A percentile compares a stretch with the other conserved stretches of the same genome.
Conservation (phyloP, 1,140 invertebrate genomes). For the Temnothorax curvispinosus region DNA sequence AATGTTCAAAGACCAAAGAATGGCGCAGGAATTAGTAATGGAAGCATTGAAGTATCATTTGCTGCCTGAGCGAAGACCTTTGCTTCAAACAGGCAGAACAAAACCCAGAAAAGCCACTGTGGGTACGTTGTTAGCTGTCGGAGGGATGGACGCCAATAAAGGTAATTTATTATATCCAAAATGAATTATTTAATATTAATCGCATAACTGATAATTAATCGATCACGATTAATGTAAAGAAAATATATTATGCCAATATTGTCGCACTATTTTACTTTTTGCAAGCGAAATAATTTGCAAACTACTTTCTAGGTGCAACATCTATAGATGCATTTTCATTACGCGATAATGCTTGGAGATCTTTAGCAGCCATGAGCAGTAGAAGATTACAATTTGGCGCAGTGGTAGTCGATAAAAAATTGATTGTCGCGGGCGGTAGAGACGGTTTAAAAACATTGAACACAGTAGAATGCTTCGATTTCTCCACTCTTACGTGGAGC, state of each 20-base stretch:
- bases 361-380: constrained; percentile 92
- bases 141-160: constrained; percentile 95
- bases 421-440: constrained; percentile 94
- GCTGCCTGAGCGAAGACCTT: constrained; percentile 92
- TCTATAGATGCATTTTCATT: constrained; percentile 96
- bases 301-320: constrained; percentile 88
- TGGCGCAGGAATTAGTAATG: constrained; percentile 93
- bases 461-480: constrained; percentile 94
- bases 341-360: constrained; percentile 93
- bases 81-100: constrained; percentile 92
- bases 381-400: constrained; percentile 95
- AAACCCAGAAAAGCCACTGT: constrained; percentile 96
- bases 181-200: constrained; percentile 7
- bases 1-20: constrained; percentile 87
- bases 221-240: neutral
- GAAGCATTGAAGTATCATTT: constrained; percentile 97
- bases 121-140: constrained; percentile 94
- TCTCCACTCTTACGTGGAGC: constrained; percentile 92
- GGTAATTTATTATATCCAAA: constrained; percentile 75
- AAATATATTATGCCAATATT: constrained; percentile 1
- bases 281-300: neutral
- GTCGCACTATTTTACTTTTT: constrained; percentile 10
- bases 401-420: constrained; percentile 93
- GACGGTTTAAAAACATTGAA: constrained; percentile 98
- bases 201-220: neutral